phyloP scores from a whole-genome alignment of 2,113 vertebrate species.

The Periophthalmodon schlosseri region DNA sequence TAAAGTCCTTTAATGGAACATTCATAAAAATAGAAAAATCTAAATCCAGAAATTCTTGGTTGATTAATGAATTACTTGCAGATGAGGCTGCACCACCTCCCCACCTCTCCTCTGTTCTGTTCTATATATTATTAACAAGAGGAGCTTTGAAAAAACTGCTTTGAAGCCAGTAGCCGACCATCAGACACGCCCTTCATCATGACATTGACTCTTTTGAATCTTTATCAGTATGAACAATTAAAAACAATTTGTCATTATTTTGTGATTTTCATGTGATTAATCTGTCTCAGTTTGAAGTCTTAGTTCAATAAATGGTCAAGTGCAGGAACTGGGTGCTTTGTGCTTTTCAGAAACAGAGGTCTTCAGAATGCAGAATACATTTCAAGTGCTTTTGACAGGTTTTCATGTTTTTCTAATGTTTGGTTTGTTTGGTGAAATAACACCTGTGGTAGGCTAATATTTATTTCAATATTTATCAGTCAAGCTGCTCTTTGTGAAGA shows the following conservation, averaged over 20 bases:
- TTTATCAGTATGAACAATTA: not conserved
- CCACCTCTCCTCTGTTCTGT: not conserved
- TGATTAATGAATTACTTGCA: not conserved
- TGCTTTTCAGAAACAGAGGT: no score
- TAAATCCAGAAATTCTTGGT: not conserved
- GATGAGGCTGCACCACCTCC: not conserved
- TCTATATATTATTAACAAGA: not conserved
- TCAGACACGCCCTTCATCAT: not conserved
- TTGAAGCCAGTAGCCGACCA: not conserved
- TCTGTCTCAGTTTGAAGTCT: not conserved
- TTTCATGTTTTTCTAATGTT: no score
- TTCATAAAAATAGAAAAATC: not conserved
- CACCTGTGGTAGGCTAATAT: no score
- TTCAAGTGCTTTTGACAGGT: no score
- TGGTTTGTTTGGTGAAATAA: no score
- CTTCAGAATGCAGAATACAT: no score
- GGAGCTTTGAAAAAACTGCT: not conserved
- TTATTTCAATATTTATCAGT: no score
- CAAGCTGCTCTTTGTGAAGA: no score
- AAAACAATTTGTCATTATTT: not conserved
- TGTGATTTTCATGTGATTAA: not conserved
- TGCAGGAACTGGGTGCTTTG: no score
- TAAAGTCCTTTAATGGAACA: not conserved
- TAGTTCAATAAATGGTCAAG: no score
- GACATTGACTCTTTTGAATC: slow-evolving; percentile 3